Conservation (phyloP, 2,113 vertebrate species). For the human (Homo sapiens) region GRCh38 chr16:7231001-7231500, state of each 20-base stretch:
- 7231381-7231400: not conserved
- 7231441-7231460: not conserved
- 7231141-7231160: not conserved
- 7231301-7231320: not conserved
- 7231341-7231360: not conserved
- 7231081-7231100: too few species aligned
- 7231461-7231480: not conserved
- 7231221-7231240: not conserved
- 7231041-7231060: accelerated
- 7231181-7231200: not conserved
- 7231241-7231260: not conserved
- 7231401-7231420: not conserved
- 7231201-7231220: not conserved
- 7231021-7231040: not conserved
- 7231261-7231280: not conserved
- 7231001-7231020: not conserved
- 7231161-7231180: not conserved
- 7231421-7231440: not conserved
- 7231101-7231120: not conserved
- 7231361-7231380: not conserved
- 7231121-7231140: not conserved
- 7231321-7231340: not conserved
- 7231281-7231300: too few species aligned
- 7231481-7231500: not conserved
- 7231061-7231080: not conserved